Evolutionary conservation across 2,113 vertebrate genomes (phyloP).

Genomic region (Poicephalus gulielmi): DNA sequence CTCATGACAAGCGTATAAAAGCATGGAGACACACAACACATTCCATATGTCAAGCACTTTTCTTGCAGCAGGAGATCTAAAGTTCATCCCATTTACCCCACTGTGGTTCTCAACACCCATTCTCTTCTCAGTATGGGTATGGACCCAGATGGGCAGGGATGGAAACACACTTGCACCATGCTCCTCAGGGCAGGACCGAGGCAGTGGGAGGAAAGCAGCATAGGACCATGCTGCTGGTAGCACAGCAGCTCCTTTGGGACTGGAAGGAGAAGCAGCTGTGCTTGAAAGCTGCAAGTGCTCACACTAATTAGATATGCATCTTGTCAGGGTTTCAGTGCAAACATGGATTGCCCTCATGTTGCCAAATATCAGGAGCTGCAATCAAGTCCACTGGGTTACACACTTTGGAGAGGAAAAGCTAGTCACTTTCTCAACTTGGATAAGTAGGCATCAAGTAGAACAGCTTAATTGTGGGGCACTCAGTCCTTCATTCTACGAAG

Average conservation of each 20-base stretch:
- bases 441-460: neutral
- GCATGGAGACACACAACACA: neutral
- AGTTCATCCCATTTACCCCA: neutral
- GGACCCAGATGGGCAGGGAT: neutral
- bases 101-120: neutral
- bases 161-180: rapidly evolving
- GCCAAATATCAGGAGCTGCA: neutral
- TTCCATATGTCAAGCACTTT: neutral
- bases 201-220: neutral
- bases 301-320: neutral
- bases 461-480: neutral
- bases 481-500: neutral
- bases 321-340: neutral
- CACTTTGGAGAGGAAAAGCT: neutral
- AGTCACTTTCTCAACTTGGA: neutral
- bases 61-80: too few species aligned
- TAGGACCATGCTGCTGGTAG: neutral
- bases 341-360: neutral
- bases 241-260: neutral
- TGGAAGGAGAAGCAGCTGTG: neutral
- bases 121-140: neutral
- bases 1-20: neutral
- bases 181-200: neutral
- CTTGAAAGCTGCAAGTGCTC: neutral
- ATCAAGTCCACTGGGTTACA: neutral